A percentile compares a stretch with the other conserved stretches of the same genome.
Evolutionary conservation across 2,888 invertebrate species (phyloP).

Genomic region (Eupeodes latifasciatus): DNA sequence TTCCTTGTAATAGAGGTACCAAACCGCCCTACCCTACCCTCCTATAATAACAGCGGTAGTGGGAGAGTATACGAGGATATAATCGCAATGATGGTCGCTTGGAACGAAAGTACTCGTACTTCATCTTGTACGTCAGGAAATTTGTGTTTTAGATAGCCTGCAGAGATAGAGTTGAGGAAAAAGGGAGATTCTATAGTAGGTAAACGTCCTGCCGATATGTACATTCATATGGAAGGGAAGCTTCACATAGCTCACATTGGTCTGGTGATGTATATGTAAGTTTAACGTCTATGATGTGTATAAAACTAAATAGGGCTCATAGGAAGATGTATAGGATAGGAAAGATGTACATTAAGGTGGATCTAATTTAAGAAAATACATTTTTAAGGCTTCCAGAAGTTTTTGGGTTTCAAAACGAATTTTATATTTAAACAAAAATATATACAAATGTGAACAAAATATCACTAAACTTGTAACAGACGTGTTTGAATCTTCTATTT

Average conservation of each 20-base stretch:
- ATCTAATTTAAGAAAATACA: not conserved
- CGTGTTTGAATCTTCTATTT: too few species aligned
- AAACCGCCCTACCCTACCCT: not conserved
- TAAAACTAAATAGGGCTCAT: not conserved
- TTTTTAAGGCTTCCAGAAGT: too few species aligned
- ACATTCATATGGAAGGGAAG: not conserved
- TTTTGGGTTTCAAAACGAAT: too few species aligned
- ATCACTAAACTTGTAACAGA: too few species aligned
- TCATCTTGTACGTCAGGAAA: constrained; percentile 49
- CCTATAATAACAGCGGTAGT: not conserved
- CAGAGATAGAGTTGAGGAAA: constrained; percentile 25
- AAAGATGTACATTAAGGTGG: not conserved
- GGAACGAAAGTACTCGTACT: constrained; percentile 12
- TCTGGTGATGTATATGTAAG: not conserved
- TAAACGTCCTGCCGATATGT: too few species aligned
- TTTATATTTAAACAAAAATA: too few species aligned
- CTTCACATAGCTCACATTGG: constrained; percentile 35
- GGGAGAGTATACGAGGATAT: not conserved
- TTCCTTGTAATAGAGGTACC: constrained; percentile 7
- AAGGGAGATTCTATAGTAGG: not conserved
- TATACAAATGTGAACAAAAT: too few species aligned
- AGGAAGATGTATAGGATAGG: not conserved
- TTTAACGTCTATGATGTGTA: not conserved
- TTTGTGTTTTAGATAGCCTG: constrained; percentile 58
- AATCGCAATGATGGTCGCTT: constrained; percentile 25